These are phyloP conservation scores for Drosophila teissieri DNA, from an alignment of 1,140 invertebrate genomes.

Conservation along the genomic window DNA sequence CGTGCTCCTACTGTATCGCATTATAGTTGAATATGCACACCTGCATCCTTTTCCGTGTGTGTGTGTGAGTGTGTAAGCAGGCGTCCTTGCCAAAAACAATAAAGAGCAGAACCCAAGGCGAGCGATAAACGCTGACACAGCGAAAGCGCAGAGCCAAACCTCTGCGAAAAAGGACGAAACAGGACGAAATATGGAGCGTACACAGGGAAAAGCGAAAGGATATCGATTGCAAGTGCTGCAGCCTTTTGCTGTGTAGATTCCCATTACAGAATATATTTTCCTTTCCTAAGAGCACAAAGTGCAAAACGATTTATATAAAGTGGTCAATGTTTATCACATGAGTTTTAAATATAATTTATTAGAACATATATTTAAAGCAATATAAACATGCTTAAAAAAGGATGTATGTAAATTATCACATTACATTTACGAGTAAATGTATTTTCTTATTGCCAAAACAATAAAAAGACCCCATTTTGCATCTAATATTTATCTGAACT, in stretches of 20 bases:
- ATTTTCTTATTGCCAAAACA: too few species aligned
- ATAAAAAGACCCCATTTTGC: too few species aligned
- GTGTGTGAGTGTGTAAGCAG: constrained; percentile 2
- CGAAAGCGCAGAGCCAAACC: constrained; percentile 24
- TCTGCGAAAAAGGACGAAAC: constrained; percentile 11
- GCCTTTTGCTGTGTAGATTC: not conserved
- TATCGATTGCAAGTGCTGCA: not conserved
- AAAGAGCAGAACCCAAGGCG: constrained; percentile 49
- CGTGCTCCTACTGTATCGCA: constrained; percentile 21
- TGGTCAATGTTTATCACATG: too few species aligned
- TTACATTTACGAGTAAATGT: too few species aligned
- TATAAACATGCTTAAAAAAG: too few species aligned
- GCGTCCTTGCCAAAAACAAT: constrained; percentile 71
- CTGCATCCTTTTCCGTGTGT: constrained; percentile 37
- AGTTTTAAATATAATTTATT: too few species aligned
- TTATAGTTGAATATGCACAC: constrained; percentile 20
- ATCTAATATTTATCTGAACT: not conserved
- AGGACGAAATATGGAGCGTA: constrained; percentile 2
- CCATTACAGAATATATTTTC: too few species aligned
- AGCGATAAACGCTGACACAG: constrained; percentile 69
- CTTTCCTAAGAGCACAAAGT: too few species aligned
- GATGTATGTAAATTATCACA: not conserved
- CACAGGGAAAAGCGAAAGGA: constrained; percentile 2
- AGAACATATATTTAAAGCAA: too few species aligned
- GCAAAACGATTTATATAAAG: too few species aligned